These are phyloP conservation scores for Apamea monoglypha DNA, from an alignment of 2,888 invertebrate genomes.

Conservation along the genomic window DNA sequence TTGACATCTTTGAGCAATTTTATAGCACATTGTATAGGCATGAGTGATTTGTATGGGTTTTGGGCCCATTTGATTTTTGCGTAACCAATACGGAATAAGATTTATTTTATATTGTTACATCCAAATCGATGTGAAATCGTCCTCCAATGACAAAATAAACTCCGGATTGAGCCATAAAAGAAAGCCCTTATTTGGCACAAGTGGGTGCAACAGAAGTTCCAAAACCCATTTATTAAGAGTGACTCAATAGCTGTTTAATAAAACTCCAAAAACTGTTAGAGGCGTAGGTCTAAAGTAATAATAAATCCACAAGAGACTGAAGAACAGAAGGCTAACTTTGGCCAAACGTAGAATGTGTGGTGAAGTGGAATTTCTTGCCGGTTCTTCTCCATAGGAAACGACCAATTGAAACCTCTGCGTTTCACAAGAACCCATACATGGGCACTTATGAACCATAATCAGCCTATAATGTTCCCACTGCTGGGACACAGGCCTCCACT, in stretches of 20 bases:
- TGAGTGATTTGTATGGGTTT: constrained; percentile 7
- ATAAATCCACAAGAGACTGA: background rate
- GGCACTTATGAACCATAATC: too few relatives aligned
- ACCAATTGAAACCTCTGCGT: background rate
- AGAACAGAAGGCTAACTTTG: constrained; percentile 14
- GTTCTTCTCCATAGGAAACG: background rate
- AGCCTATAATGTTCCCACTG: too few relatives aligned
- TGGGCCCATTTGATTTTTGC: background rate
- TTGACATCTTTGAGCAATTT: constrained; percentile 23
- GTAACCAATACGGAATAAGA: background rate
- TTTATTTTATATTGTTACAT: constrained; percentile 8
- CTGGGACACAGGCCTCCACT: too few relatives aligned
- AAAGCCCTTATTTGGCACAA: constrained; percentile 26
- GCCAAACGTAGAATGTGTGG: background rate
- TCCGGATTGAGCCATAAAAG: constrained; percentile 49
- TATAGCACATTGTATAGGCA: background rate
- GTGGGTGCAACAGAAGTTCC: constrained; percentile 54
- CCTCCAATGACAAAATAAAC: constrained; percentile 20
- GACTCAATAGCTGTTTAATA: constrained; percentile 55
- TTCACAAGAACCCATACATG: background rate
- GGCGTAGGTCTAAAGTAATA: constrained; percentile 66
- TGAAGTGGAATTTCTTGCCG: too few relatives aligned
- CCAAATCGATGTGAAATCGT: constrained; percentile 33
- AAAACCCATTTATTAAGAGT: constrained; percentile 38
- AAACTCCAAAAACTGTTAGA: constrained; percentile 64